A percentile compares a stretch with the other conserved stretches of the same genome.
phyloP scores from a whole-genome alignment of 1,140 invertebrate genomes.

The Anastrepha ludens region DNA sequence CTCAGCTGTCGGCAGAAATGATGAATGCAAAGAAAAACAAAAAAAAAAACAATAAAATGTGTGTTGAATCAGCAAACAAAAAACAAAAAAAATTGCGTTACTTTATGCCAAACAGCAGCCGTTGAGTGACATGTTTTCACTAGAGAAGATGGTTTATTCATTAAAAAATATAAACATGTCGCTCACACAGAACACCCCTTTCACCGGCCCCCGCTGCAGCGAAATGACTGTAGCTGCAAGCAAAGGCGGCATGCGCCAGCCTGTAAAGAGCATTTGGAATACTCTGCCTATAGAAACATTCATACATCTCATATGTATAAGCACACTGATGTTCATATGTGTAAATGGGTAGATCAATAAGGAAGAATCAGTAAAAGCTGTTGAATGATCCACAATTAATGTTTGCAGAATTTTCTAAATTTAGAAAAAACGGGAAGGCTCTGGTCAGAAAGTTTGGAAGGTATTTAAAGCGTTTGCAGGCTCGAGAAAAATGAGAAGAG shows the following conservation, averaged over 20 bases:
- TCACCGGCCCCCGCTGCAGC: neutral
- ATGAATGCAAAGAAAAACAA: neutral
- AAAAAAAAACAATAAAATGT: neutral
- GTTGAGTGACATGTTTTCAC: conserved; percentile 43
- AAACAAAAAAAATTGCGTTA: neutral
- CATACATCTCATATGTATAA: neutral
- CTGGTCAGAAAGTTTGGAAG: too few species aligned
- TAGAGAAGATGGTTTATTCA: neutral
- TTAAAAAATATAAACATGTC: conserved; percentile 6
- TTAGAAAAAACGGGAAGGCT: too few species aligned
- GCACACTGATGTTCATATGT: neutral
- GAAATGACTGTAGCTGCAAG: neutral
- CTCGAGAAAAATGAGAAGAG: too few species aligned
- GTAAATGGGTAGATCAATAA: neutral
- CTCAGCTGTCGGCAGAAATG: conserved; percentile 3
- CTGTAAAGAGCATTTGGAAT: neutral
- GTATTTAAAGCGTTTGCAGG: too few species aligned
- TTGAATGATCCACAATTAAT: too few species aligned
- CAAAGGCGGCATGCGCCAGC: neutral
- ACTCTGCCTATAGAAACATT: neutral
- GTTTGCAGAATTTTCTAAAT: too few species aligned
- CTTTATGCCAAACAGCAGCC: conserved; percentile 11
- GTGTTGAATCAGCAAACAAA: neutral
- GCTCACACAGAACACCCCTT: neutral
- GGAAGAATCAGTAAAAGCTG: too few species aligned